phyloP scores from a whole-genome alignment of 2,113 vertebrate genomes.

The Archocentrus centrarchus region DNA sequence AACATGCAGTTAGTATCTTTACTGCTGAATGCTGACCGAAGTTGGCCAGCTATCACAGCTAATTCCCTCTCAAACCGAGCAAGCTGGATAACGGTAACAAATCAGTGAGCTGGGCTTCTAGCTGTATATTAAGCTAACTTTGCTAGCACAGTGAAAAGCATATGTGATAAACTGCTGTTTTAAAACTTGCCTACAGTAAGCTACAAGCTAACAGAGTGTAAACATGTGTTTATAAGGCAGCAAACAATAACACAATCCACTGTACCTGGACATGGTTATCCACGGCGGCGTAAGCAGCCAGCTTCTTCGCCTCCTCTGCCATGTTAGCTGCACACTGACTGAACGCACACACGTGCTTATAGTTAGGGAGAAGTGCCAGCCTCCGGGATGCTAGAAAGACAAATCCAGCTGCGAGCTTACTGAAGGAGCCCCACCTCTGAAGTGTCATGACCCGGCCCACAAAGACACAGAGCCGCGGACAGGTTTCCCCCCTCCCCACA shows the following conservation, averaged over 20 bases:
- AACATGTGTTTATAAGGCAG: not conserved
- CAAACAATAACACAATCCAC: no score
- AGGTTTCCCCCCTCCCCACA: not conserved
- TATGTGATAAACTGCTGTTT: not conserved
- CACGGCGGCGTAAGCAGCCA: constrained; percentile 79
- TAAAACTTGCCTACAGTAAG: not conserved
- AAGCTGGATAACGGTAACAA: constrained; percentile 13
- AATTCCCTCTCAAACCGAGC: not conserved
- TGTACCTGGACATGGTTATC: constrained; percentile 81
- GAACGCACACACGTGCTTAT: constrained; percentile 32
- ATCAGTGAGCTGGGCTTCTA: not conserved
- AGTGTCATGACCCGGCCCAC: constrained; percentile 64
- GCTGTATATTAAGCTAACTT: not conserved
- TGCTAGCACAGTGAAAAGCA: constrained; percentile 10
- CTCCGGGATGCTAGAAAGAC: not conserved
- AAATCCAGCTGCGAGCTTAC: constrained; percentile 1
- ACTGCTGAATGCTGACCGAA: constrained; percentile 16
- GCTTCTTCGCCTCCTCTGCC: constrained; percentile 83
- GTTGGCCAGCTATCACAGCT: constrained; percentile 12
- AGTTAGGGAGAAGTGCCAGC: not conserved
- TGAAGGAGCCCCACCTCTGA: constrained; percentile 46
- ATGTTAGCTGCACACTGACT: constrained; percentile 47
- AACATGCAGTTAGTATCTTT: not conserved
- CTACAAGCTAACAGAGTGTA: not conserved
- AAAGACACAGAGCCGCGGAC: not conserved